A percentile compares a stretch with the other conserved stretches of the same genome.
These are phyloP conservation scores for Melanotaenia nigrans DNA, from an alignment of 2,797 vertebrate species.

Conservation along the genomic window DNA sequence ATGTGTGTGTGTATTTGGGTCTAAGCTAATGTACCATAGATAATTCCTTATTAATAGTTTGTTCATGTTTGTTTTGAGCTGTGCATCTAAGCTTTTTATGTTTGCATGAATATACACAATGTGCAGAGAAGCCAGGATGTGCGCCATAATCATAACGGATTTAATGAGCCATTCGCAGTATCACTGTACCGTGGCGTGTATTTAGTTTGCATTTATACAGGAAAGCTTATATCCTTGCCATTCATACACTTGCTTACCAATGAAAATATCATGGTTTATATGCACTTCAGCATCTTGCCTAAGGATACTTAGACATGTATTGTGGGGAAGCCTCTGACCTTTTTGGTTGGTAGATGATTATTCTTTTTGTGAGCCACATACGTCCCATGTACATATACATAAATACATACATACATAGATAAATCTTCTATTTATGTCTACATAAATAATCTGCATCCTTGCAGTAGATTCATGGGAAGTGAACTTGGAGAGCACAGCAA, in stretches of 20 bases:
- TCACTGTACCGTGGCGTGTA: neutral
- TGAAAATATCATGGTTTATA: neutral
- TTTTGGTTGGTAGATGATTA: no score
- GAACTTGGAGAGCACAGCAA: conserved; percentile 18
- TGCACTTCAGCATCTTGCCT: no score
- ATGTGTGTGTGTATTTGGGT: neutral
- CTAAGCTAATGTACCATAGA: conserved; percentile 39
- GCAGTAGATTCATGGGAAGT: neutral
- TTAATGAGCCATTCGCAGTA: no score
- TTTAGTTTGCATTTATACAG: neutral
- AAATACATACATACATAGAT: no score
- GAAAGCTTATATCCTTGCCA: neutral
- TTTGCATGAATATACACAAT: neutral
- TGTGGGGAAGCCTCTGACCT: no score
- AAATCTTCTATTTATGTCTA: no score
- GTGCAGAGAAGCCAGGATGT: neutral
- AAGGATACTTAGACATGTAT: no score
- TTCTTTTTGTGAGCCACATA: no score
- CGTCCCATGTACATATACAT: no score
- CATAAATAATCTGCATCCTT: no score
- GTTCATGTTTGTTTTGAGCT: conserved; percentile 2
- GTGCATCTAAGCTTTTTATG: neutral
- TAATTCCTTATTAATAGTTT: conserved; percentile 39
- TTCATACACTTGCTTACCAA: neutral
- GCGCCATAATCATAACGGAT: no score